A percentile compares a stretch with the other conserved stretches of the same genome.
These are phyloP conservation scores for Passerina amoena DNA, from an alignment of 2,113 vertebrate species.

Conservation along the genomic window DNA sequence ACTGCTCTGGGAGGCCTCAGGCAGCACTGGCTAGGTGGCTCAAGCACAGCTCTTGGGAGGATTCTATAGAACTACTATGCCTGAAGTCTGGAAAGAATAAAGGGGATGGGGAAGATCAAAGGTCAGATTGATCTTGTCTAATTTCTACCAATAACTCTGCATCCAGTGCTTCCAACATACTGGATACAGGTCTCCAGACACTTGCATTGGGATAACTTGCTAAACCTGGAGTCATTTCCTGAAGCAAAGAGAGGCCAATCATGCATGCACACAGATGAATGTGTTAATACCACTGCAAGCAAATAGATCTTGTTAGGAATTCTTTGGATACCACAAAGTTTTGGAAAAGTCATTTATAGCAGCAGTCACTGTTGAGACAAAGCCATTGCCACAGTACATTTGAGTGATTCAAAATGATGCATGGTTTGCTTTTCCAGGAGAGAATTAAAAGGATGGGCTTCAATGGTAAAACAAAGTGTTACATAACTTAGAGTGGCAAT, in stretches of 20 bases:
- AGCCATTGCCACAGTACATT: not conserved
- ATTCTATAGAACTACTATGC: fast-evolving
- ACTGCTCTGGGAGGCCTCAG: not conserved
- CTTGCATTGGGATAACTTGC: not conserved
- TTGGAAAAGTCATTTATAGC: not conserved
- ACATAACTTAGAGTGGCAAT: not conserved
- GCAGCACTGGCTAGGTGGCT: not conserved
- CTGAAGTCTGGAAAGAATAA: not conserved
- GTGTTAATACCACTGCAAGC: not conserved
- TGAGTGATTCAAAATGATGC: not conserved
- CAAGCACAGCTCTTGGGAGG: fast-evolving
- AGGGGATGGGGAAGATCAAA: not conserved
- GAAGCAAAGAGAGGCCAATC: not conserved
- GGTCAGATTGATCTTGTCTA: not conserved
- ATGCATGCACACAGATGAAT: not conserved
- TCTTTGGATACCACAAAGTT: not conserved
- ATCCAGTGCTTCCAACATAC: not conserved
- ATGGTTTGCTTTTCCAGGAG: not conserved
- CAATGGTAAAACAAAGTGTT: not conserved
- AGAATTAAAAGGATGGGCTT: not conserved
- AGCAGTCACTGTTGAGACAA: not conserved
- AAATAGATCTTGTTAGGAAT: not conserved
- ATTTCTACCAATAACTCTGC: not conserved
- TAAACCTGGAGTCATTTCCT: not conserved
- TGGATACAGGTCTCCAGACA: not conserved